Evolutionary conservation across 2,888 invertebrate species (phyloP), one percentile per base, ranked within the genome.

Genomic region (Eremobia ochroleuca): DNA sequence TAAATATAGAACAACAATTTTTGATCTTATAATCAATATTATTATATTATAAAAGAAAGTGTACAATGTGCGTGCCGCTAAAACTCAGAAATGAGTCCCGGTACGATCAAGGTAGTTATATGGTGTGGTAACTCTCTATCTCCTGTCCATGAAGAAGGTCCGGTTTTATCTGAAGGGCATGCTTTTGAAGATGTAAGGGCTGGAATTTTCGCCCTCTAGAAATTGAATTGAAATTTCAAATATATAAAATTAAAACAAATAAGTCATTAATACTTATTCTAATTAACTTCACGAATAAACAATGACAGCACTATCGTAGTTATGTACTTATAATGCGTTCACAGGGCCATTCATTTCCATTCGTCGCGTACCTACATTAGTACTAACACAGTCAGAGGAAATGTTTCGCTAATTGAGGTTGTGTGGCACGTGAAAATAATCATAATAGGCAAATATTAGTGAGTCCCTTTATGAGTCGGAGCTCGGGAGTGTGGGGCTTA

Each of bases 391-490:
- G 87, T 89, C 88, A 86, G 90, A 91, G 91, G 91, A 91, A 91
- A 91, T 86, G 89, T 83, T 87, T 80, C 88, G 83, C 92, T 93
- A 94, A 94, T 94, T 94, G 92, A 90, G 89, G 88, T 85, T 89
- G 85, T 83, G 85, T 88, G 89, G 86, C 81, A 88, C 88, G 89
- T 90, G 88, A 88, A 91, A 92, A 91, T 88, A 88, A 92, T 91
- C 89, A 86, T 90, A 88, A 90, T 87, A 87, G 78, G 91, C 90
- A 93, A 93, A 94, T 93, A 94, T 93, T 92, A 92, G 91, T 90
- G 89, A 93, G 93, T 93, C 94, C 90, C 91, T 93, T 91, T 92
- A 91, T 91, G 86, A 85, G 85, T 86, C 82, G 18, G 18, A 31
- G 68, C 58, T 55, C 62, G 62, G 62, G 34, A 68, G 68, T 83